Evolutionary conservation across 2,797 vertebrate species (phyloP), one percentile per base, ranked within the genome.

Genomic region (Hypotaenidia okinawae): DNA sequence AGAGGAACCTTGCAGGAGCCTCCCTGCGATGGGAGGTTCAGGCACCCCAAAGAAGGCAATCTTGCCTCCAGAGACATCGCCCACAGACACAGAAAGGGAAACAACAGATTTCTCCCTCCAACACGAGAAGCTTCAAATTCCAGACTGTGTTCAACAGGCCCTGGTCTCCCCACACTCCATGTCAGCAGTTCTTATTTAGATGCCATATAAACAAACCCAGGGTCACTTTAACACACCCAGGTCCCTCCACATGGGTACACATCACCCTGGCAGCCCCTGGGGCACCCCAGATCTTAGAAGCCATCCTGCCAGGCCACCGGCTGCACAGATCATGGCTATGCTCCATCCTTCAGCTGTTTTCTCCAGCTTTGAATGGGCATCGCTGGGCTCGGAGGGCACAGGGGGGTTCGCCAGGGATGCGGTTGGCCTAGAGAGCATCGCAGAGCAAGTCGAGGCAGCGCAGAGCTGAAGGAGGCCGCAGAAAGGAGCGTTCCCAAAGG

Each of bases 401-500:
- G 5, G 3, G 15, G 25, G 16, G 59, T 2, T 70, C 1, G 2
- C 87, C 43, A 1, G 23, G 32, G 89, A 39, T 43, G 84, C 52
- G 0, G 51, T 3, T 37, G 35, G 66, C 90, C 85, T 47, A 16
- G 24, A 39, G 59, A 95, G 90, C 93, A 74, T 35, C 45, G 6
- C 70, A 7, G 55, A 28, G 85, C 97, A 97, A 97, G 98, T 94
- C 18, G 35, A 58, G 96, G 63, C 97, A 97, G 35, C 7, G 0
- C 30, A 62, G 43, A 95, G 94, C 95, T 79, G 90, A 94, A 85
- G 16, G 69, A 92, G 85, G 92, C 64, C 52, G 47, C 51, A 84
- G 88, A 66, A 64, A 92, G 86, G 82, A 96, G 88, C 21, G 17
- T 90, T 96, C 96, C 95, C 96, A 95, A 94, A 96, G 97, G 97